These are phyloP conservation scores for Leptinotarsa texana DNA, from an alignment of 1,140 invertebrate genomes.

Conservation along the genomic window DNA sequence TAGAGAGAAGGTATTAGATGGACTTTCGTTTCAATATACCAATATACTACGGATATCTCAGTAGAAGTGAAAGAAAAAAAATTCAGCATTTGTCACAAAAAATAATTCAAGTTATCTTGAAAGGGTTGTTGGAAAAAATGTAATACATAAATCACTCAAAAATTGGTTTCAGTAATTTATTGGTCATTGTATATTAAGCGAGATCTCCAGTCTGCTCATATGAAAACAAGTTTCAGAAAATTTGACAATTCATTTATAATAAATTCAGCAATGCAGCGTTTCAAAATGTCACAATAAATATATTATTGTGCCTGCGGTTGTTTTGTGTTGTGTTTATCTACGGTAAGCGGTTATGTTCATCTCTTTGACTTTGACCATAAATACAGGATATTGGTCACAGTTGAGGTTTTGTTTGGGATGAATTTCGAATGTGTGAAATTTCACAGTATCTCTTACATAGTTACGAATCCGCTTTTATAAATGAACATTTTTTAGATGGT, in stretches of 20 bases:
- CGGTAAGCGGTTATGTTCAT: slow-evolving; percentile 17
- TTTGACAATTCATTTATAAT: slow-evolving; percentile 27
- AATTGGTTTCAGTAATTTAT: slow-evolving; percentile 3
- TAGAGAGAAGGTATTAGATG: too few species aligned
- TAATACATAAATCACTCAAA: slow-evolving; percentile 8
- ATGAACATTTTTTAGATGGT: too few species aligned
- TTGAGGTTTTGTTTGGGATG: neutral
- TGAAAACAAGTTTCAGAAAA: slow-evolving; percentile 17
- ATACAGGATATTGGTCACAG: slow-evolving; percentile 21
- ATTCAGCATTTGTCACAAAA: too few species aligned
- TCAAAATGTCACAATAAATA: slow-evolving; percentile 27
- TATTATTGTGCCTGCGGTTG: slow-evolving; percentile 28
- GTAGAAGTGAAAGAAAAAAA: too few species aligned
- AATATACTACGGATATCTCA: too few species aligned
- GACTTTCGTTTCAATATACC: too few species aligned
- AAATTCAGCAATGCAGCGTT: slow-evolving; percentile 21
- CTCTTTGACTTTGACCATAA: slow-evolving; percentile 14
- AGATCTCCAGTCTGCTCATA: neutral
- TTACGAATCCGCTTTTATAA: too few species aligned
- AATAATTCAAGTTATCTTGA: neutral
- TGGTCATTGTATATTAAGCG: neutral
- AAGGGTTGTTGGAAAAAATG: neutral
- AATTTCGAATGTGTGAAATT: too few species aligned
- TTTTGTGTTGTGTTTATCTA: slow-evolving; percentile 27
- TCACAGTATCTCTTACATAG: too few species aligned